A percentile compares a stretch with the other conserved stretches of the same genome.
These are phyloP conservation scores for Unio pictorum DNA, from an alignment of 2,888 invertebrate species.

Conservation along the genomic window DNA sequence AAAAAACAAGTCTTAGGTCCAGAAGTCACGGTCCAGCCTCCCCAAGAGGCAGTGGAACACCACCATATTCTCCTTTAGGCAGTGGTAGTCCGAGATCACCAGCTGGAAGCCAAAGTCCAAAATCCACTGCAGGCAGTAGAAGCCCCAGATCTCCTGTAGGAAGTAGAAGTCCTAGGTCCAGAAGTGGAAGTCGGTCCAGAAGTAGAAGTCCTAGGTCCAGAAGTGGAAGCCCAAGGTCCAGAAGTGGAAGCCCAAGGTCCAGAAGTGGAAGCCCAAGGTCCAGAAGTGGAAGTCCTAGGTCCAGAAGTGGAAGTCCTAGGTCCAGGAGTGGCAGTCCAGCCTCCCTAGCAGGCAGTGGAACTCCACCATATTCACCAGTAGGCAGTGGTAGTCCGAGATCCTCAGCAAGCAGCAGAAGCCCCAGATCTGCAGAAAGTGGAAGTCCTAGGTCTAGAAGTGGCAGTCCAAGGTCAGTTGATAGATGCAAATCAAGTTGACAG, in stretches of 20 bases:
- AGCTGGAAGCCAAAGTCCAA: conserved; percentile 28
- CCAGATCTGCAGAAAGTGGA: no score
- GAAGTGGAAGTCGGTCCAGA: conserved; percentile 20
- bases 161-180: conserved; percentile 21
- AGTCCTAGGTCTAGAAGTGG: no score
- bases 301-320: conserved; percentile 17
- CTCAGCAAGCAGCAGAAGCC: conserved; percentile 32
- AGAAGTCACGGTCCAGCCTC: conserved; percentile 7
- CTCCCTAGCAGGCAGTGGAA: conserved; percentile 30
- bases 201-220: conserved; percentile 7
- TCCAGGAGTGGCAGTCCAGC: conserved; percentile 23
- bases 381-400: conserved; percentile 35
- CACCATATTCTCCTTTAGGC: no score
- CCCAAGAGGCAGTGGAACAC: conserved; percentile 14
- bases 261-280: conserved; percentile 8
- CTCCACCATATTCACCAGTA: conserved; percentile 38
- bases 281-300: conserved; percentile 10
- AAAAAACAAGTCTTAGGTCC: conserved; percentile 26
- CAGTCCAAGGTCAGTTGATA: no score
- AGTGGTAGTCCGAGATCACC: conserved; percentile 29
- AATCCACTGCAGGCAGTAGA: conserved; percentile 24
- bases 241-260: conserved; percentile 7
- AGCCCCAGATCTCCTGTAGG: conserved; percentile 10
- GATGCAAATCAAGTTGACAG: no score
- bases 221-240: conserved; percentile 8